Evolutionary conservation across 2,888 invertebrate genomes (phyloP), one percentile per base, ranked within the genome.

Genomic region (Arctia plantaginis): DNA sequence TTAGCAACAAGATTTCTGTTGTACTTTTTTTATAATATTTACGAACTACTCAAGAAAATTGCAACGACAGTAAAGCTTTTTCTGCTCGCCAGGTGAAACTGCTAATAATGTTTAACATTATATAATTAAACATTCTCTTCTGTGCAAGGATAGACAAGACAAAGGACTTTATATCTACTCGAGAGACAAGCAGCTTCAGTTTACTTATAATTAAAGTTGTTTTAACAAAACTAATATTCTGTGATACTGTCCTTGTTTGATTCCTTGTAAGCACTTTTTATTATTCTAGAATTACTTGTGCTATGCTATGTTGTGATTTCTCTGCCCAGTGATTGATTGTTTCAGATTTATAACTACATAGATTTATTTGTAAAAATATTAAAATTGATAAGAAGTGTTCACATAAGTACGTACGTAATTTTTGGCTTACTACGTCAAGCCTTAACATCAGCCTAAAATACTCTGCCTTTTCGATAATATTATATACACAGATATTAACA

Each of bases 131-230:
- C 47, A 67, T 47, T 8, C 33, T 8, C 65, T 35, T 20, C 33
- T 12, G 20, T 55, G 59, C n/a, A n/a, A 6, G 15, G 23, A 7
- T n/a, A 27, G 55, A 35, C n/a, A 27, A 69, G 69, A 69, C 55
- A 69, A 69, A 59, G 69, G n/a, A 69, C 27, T 15, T 59, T 15
- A 59, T 55, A 35, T 39, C 35, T 69, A 35, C 27, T 59, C 59
- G 69, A 55, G 18, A 39, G 20, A 55, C 47, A 23, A 30, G 33
- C 47, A 47, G 20, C 23, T 33, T 68, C 23, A 47, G 33, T 47
- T 68, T 68, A 51, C 47, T 51, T 51, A 68, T 23, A 68, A 68
- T 23, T 47, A 51, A 68, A 68, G 51, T 68, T 51, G 33, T 51
- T 33, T 23, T n/a, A 68, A 68, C 23, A 47, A 35, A 47, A 35